Evolutionary conservation across 2,797 vertebrate species (phyloP).

Genomic region (Falco cherrug): DNA sequence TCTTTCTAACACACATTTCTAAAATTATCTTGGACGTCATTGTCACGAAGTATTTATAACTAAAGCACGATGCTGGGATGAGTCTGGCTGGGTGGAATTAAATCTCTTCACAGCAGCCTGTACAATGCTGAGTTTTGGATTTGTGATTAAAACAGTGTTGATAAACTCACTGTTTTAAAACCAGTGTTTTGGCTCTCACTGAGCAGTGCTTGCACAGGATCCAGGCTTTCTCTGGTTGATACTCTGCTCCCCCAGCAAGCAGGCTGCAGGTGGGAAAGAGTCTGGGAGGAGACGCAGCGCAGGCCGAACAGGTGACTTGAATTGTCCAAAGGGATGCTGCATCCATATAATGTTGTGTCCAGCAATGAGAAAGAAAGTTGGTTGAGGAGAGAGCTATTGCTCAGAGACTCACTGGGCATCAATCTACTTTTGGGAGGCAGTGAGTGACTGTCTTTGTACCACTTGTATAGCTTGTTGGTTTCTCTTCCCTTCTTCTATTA

Average conservation of each 20-base stretch:
- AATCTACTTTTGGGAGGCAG: not conserved
- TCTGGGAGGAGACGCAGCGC: not conserved
- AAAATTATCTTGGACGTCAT: not conserved
- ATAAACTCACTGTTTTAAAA: too few species aligned
- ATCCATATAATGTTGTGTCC: not conserved
- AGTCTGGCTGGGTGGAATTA: not conserved
- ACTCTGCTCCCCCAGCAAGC: too few species aligned
- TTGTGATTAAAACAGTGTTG: too few species aligned
- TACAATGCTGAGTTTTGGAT: not conserved
- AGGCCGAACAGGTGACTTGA: not conserved
- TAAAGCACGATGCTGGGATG: not conserved
- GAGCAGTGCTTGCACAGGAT: too few species aligned
- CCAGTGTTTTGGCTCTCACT: too few species aligned
- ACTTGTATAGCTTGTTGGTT: not conserved
- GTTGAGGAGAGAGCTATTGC: not conserved
- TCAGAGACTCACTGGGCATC: not conserved
- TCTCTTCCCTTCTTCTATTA: not conserved
- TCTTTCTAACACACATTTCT: not conserved
- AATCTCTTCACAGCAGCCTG: not conserved
- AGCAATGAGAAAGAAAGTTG: not conserved
- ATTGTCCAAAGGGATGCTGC: not conserved
- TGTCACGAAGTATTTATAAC: not conserved
- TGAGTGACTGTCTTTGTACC: not conserved
- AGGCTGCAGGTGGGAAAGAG: not conserved
- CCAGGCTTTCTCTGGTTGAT: not conserved